Evolutionary conservation across 1,140 invertebrate species (phyloP).

Genomic region (Trichonephila clavipes): DNA sequence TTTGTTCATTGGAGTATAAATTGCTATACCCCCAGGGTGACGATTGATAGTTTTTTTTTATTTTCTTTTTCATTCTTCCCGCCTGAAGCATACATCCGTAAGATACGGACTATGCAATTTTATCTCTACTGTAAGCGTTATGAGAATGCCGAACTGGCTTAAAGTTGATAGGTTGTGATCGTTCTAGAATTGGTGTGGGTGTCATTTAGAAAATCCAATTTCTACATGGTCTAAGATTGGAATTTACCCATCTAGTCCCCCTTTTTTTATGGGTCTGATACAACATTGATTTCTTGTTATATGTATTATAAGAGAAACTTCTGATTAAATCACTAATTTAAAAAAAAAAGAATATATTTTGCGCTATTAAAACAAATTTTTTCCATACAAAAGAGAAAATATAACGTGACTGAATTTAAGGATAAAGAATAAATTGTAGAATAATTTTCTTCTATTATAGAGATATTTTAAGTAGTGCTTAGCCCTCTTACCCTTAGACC

Average conservation of each 20-base stretch:
- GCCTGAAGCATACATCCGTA: not conserved
- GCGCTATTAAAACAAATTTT: no score
- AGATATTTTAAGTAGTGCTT: no score
- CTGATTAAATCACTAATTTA: no score
- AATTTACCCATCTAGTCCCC: not conserved
- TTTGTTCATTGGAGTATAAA: slow-evolving; percentile 35
- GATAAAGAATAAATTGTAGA: no score
- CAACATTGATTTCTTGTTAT: no score
- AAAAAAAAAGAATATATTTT: no score
- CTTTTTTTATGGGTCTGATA: no score
- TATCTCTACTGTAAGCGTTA: not conserved
- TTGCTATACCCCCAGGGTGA: slow-evolving; percentile 14
- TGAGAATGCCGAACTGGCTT: not conserved
- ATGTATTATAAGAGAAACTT: no score
- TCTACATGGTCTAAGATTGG: not conserved
- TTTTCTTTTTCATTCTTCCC: not conserved
- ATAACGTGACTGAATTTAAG: no score
- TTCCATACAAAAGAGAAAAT: no score
- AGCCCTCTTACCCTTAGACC: no score
- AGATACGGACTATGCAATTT: slow-evolving; percentile 14
- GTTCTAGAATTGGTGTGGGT: not conserved
- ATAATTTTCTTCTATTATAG: no score
- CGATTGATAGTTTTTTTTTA: slow-evolving; percentile 4
- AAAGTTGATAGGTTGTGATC: slow-evolving; percentile 3
- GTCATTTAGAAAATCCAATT: not conserved